These are phyloP conservation scores for Stenolophus ochropezus DNA, from an alignment of 2,888 invertebrate genomes.

Conservation along the genomic window DNA sequence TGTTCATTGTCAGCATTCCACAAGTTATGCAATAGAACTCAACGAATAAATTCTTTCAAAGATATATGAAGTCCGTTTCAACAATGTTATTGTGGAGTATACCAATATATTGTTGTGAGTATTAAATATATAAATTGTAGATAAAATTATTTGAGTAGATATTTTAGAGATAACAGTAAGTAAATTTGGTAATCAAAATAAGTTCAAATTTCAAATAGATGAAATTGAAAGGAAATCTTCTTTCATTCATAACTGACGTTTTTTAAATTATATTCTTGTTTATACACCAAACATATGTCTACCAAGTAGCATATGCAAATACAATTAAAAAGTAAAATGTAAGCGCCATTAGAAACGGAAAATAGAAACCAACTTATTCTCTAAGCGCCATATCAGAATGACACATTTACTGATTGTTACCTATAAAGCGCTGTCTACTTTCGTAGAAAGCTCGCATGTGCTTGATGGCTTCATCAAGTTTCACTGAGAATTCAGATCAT, in stretches of 20 bases:
- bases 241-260: too few relatives aligned
- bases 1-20: neutral
- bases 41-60: neutral
- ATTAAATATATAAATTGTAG: neutral
- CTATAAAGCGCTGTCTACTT: constrained; percentile 25
- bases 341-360: neutral
- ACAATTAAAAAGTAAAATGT: neutral
- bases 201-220: too few relatives aligned
- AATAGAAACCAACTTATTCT: constrained; percentile 13
- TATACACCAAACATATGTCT: neutral
- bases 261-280: too few relatives aligned
- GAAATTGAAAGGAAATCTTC: too few relatives aligned
- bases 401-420: constrained; percentile 3
- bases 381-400: neutral
- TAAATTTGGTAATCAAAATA: too few relatives aligned
- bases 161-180: too few relatives aligned
- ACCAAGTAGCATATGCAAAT: neutral
- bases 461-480: constrained; percentile 10
- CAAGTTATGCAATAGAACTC: neutral
- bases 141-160: too few relatives aligned
- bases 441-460: constrained; percentile 25
- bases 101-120: neutral
- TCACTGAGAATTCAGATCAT: constrained; percentile 1
- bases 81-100: neutral
- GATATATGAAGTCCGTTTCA: too few relatives aligned